Conservation (phyloP, 2,797 vertebrate genomes). For the Phoxinus dragarum region DNA sequence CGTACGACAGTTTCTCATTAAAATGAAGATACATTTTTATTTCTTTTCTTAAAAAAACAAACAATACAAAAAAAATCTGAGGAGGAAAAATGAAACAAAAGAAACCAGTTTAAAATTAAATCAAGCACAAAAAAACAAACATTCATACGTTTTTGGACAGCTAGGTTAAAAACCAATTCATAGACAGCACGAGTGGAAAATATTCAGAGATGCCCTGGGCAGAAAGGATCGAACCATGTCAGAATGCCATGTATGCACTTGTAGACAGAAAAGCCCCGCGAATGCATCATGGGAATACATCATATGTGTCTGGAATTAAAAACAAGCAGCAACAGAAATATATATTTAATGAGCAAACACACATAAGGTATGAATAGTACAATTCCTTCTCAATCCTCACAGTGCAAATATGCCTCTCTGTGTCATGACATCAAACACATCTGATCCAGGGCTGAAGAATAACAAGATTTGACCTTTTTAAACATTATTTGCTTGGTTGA, state of each 20-base stretch:
- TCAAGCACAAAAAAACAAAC: slow-evolving; percentile 61
- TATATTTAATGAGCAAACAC: slow-evolving; percentile 42
- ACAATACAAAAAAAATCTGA: slow-evolving; percentile 83
- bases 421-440: slow-evolving; percentile 26
- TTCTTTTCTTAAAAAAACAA: slow-evolving; percentile 82
- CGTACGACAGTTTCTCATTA: slow-evolving; percentile 75
- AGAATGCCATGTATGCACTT: slow-evolving; percentile 38
- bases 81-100: slow-evolving; percentile 80
- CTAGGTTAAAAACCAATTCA: slow-evolving; percentile 62
- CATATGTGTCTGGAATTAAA: slow-evolving; percentile 30
- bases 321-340: slow-evolving; percentile 40
- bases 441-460: slow-evolving; percentile 22
- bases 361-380: slow-evolving; percentile 30
- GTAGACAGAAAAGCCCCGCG: slow-evolving; percentile 25
- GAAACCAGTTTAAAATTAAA: slow-evolving; percentile 60
- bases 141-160: slow-evolving; percentile 61
- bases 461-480: slow-evolving; percentile 27
- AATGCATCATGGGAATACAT: slow-evolving; percentile 35
- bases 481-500: slow-evolving; percentile 19
- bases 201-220: slow-evolving; percentile 74
- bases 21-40: slow-evolving; percentile 89
- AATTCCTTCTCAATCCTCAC: slow-evolving; percentile 28
- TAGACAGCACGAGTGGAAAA: slow-evolving; percentile 50
- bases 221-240: slow-evolving; percentile 75
- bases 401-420: slow-evolving; percentile 36